A percentile compares a stretch with the other conserved stretches of the same genome.
These are phyloP conservation scores for Drosophila nigritarsus DNA, from an alignment of 2,888 invertebrate genomes.

Conservation along the genomic window DNA sequence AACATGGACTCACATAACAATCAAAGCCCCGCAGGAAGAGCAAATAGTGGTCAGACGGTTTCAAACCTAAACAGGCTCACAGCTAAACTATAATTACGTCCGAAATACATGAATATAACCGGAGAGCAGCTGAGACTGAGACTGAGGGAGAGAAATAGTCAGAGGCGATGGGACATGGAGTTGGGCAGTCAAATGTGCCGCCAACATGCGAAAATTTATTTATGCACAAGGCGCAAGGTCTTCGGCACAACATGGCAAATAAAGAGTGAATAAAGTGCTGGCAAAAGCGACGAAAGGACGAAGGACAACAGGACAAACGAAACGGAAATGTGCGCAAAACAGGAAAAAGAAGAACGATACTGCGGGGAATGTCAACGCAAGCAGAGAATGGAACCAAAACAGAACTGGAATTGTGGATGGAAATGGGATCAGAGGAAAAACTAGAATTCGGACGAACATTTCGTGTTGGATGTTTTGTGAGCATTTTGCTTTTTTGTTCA, in stretches of 20 bases:
- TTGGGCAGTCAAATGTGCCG: conserved; percentile 61
- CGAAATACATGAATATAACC: conserved; percentile 61
- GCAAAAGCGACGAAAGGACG: conserved; percentile 19
- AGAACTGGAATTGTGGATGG: conserved; percentile 2
- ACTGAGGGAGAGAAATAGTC: background rate
- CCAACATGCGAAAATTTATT: conserved; percentile 69
- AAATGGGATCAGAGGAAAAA: conserved; percentile 14
- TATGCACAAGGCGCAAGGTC: conserved; percentile 52
- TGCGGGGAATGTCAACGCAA: conserved; percentile 42
- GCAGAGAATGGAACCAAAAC: conserved; percentile 10
- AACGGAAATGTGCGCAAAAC: conserved; percentile 45
- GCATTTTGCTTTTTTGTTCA: conserved; percentile 31
- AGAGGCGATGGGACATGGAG: conserved; percentile 28
- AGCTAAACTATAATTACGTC: conserved; percentile 66
- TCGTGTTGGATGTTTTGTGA: conserved; percentile 41
- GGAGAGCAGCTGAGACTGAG: conserved; percentile 8
- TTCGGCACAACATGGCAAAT: conserved; percentile 25
- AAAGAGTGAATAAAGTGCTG: conserved; percentile 30
- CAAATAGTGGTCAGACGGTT: conserved; percentile 46
- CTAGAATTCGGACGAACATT: conserved; percentile 27
- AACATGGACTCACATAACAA: conserved; percentile 30
- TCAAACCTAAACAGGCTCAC: conserved; percentile 60
- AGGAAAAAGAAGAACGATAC: conserved; percentile 16
- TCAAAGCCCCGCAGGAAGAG: conserved; percentile 15
- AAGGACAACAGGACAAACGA: conserved; percentile 12